Evolutionary conservation across 2,888 invertebrate genomes (phyloP).

Genomic region (Drosophila lacicola): DNA sequence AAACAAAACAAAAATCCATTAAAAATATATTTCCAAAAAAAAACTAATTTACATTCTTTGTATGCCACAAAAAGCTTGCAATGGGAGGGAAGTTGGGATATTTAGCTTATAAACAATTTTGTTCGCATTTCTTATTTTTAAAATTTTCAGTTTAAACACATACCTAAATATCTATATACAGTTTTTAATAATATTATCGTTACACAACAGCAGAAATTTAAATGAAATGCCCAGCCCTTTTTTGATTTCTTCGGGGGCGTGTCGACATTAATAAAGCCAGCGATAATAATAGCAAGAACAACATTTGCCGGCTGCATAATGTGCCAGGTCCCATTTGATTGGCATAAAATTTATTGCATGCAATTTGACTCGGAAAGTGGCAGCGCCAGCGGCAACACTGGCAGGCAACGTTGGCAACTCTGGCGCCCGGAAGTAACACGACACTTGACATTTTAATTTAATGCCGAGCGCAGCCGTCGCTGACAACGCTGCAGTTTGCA

Average conservation of each 20-base stretch:
- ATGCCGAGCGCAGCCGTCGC: conserved; percentile 71
- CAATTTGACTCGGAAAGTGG: conserved; percentile 70
- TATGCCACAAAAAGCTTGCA: background rate
- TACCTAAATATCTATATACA: too few species aligned
- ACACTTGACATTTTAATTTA: conserved; percentile 80
- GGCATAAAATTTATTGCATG: conserved; percentile 80
- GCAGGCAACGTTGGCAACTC: conserved; percentile 58
- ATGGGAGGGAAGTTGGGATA: background rate
- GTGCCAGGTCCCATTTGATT: conserved; percentile 71
- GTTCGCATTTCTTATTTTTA: conserved; percentile 28
- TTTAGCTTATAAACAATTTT: conserved; percentile 49
- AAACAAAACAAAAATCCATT: conserved; percentile 68
- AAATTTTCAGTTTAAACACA: too few species aligned
- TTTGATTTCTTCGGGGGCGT: conserved; percentile 15
- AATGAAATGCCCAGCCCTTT: conserved; percentile 51
- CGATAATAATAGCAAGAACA: conserved; percentile 15
- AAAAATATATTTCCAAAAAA: conserved; percentile 73
- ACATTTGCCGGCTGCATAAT: conserved; percentile 60
- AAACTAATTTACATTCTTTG: conserved; percentile 12
- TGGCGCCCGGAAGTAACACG: conserved; percentile 78
- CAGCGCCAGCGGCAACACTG: conserved; percentile 46
- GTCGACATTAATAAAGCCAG: conserved; percentile 38
- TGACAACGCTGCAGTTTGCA: conserved; percentile 41
- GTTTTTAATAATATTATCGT: too few species aligned
- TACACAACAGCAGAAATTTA: background rate